phyloP scores from a whole-genome alignment of 2,113 vertebrate species.

The Chaetodon trifascialis region DNA sequence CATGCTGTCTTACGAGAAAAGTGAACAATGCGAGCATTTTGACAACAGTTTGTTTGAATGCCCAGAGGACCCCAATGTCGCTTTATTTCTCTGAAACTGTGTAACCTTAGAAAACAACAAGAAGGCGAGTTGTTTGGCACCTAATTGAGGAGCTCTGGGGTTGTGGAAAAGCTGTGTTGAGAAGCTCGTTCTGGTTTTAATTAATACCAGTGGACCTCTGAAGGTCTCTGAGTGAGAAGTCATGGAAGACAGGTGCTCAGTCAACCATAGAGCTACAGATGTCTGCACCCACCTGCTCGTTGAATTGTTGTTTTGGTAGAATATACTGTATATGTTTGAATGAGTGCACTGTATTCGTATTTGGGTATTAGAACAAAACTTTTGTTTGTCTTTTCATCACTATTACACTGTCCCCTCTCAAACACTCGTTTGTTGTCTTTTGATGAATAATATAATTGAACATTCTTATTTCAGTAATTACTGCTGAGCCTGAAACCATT shows the following conservation, averaged over 20 bases:
- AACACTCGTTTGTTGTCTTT: constrained; percentile 15
- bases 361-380: background rate
- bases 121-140: constrained; percentile 41
- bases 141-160: constrained; percentile 64
- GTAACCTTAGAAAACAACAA: constrained; percentile 41
- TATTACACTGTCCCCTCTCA: background rate
- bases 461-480: constrained; percentile 28
- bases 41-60: constrained; percentile 17
- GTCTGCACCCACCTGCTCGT: constrained; percentile 32
- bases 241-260: constrained; percentile 50
- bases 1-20: background rate
- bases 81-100: constrained; percentile 27
- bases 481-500: constrained; percentile 24
- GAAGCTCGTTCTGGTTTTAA: constrained; percentile 69
- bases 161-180: constrained; percentile 52
- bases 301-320: constrained; percentile 8
- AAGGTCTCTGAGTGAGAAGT: constrained; percentile 52
- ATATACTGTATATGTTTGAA: background rate
- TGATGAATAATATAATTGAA: constrained; percentile 20
- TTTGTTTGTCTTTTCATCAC: background rate
- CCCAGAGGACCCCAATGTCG: constrained; percentile 11
- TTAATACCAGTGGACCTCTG: constrained; percentile 71
- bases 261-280: constrained; percentile 37
- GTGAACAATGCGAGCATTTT: constrained; percentile 18
- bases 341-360: background rate